Conservation (phyloP, 1,140 invertebrate species). For the Planococcus citri region DNA sequence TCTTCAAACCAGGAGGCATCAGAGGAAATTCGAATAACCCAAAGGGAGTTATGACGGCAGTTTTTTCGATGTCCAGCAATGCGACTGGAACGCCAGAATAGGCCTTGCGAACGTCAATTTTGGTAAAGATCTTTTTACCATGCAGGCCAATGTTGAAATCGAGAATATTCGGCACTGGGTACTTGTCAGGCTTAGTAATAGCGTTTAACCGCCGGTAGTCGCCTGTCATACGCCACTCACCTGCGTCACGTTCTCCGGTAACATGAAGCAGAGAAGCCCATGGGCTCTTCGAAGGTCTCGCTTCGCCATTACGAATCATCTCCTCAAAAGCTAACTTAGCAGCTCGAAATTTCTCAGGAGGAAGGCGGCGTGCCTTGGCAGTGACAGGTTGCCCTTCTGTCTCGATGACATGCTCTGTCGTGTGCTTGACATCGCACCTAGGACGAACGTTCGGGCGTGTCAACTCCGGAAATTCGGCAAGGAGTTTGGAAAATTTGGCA, state of each 20-base stretch:
- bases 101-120: too few relatives aligned
- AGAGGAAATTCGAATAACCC: too few relatives aligned
- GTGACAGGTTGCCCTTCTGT: too few relatives aligned
- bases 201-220: conserved; percentile 33
- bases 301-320: conserved; percentile 30
- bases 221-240: conserved; percentile 33
- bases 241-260: conserved; percentile 33
- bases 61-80: conserved; percentile 34
- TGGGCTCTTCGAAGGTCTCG: conserved; percentile 29
- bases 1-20: too few relatives aligned
- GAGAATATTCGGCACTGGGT: conserved; percentile 28
- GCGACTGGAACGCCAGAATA: too few relatives aligned
- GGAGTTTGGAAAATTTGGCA: too few relatives aligned
- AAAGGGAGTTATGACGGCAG: conserved; percentile 34
- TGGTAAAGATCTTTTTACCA: conserved; percentile 33
- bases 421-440: too few relatives aligned
- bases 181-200: conserved; percentile 32
- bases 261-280: conserved; percentile 38
- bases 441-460: background rate
- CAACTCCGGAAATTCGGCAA: background rate
- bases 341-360: background rate
- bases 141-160: conserved; percentile 28
- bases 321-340: conserved; percentile 27
- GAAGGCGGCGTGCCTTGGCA: too few relatives aligned
- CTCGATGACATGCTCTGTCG: too few relatives aligned